Conservation (phyloP, 2,888 invertebrate genomes). For the Eupsilia transversa region DNA sequence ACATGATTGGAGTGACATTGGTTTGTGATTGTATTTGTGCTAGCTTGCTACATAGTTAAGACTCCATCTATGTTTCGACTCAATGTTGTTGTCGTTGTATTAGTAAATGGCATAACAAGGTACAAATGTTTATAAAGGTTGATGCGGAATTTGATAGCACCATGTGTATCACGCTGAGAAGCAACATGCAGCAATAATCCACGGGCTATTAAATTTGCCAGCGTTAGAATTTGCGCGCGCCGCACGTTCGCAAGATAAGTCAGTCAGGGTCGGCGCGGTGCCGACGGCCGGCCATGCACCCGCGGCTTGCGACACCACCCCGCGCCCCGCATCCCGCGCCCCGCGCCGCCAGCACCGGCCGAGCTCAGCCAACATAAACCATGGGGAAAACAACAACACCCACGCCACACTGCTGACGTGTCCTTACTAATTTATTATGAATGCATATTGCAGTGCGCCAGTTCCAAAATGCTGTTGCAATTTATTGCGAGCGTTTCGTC, state of each 20-base stretch:
- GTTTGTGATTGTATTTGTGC: constrained; percentile 54
- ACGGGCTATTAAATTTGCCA: constrained; percentile 85
- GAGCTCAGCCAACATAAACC: constrained; percentile 73
- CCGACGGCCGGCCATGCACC: constrained; percentile 90
- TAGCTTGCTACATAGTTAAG: constrained; percentile 35
- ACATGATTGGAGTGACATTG: constrained; percentile 56
- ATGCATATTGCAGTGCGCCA: constrained; percentile 76
- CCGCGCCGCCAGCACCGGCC: constrained; percentile 65
- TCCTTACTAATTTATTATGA: constrained; percentile 74
- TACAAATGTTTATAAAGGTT: constrained; percentile 16
- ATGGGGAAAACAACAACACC: constrained; percentile 82
- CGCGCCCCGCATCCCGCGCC: constrained; percentile 66
- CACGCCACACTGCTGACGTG: constrained; percentile 75
- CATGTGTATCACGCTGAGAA: constrained; percentile 53
- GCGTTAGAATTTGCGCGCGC: constrained; percentile 89
- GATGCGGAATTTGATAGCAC: constrained; percentile 26
- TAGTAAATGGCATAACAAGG: constrained; percentile 30
- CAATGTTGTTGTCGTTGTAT: constrained; percentile 9
- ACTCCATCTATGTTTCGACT: constrained; percentile 22
- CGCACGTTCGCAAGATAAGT: constrained; percentile 90
- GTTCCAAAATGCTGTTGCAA: constrained; percentile 71
- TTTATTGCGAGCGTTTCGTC: constrained; percentile 63
- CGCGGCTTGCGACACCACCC: constrained; percentile 84
- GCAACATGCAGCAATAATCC: constrained; percentile 78
- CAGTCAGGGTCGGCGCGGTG: constrained; percentile 90